A percentile compares a stretch with the other conserved stretches of the same genome.
These are phyloP conservation scores for Brevimyrus niger DNA, from an alignment of 2,113 vertebrate species.

Conservation along the genomic window DNA sequence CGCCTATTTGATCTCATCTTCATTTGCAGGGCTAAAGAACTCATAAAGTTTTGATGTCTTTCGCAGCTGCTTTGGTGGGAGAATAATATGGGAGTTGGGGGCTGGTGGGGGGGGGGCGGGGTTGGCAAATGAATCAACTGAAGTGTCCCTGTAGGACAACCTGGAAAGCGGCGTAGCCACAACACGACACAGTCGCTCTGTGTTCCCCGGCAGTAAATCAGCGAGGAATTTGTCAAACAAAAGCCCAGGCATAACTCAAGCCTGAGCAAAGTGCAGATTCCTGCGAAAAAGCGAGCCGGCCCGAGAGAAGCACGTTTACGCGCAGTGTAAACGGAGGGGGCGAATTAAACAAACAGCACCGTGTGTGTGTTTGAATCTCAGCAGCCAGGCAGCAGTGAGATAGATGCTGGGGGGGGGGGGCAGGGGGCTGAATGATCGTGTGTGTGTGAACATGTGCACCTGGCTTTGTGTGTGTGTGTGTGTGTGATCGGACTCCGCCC, in stretches of 20 bases:
- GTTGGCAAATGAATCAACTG: background rate
- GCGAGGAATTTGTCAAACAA: constrained; percentile 11
- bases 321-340: constrained; percentile 10
- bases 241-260: constrained; percentile 14
- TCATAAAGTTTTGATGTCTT: constrained; percentile 16
- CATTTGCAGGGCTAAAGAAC: background rate
- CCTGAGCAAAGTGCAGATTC: constrained; percentile 17
- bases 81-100: background rate
- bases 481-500: background rate
- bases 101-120: background rate
- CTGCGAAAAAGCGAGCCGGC: background rate
- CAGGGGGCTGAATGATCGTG: background rate
- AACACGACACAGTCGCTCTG: constrained; percentile 14
- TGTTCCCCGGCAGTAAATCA: constrained; percentile 16
- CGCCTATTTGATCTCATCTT: background rate
- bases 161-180: constrained; percentile 17
- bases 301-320: constrained; percentile 11
- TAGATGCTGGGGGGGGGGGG: background rate
- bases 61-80: constrained; percentile 16
- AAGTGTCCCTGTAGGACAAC: constrained; percentile 18
- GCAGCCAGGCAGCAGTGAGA: constrained; percentile 8
- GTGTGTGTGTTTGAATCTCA: background rate
- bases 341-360: constrained; percentile 19
- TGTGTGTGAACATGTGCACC: constrained; percentile 3
- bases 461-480: background rate